A percentile compares a stretch with the other conserved stretches of the same genome.
These are phyloP conservation scores for Sakesphorus luctuosus DNA, from an alignment of 2,113 vertebrate species.

Conservation along the genomic window DNA sequence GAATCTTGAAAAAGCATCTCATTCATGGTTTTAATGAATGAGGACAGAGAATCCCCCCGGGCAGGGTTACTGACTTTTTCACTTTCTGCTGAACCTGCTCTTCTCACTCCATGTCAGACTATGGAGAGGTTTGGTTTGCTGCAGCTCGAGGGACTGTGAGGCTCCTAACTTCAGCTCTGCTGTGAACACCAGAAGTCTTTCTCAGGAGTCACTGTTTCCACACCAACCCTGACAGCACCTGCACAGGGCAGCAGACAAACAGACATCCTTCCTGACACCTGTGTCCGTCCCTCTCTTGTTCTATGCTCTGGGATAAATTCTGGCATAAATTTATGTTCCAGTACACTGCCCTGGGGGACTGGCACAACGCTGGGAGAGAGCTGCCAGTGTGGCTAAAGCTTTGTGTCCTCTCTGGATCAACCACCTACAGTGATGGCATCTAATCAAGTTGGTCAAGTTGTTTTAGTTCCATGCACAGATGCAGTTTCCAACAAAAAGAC, in stretches of 20 bases:
- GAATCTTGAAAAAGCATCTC: background rate
- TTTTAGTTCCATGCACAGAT: background rate
- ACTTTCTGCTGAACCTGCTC: conserved; percentile 2
- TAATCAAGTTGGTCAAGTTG: background rate
- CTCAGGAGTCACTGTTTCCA: background rate
- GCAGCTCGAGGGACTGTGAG: background rate
- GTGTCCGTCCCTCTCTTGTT: fast-evolving
- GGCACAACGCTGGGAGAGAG: background rate
- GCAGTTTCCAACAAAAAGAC: background rate
- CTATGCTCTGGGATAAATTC: background rate
- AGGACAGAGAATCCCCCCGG: background rate
- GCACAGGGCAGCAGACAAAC: background rate
- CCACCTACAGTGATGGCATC: background rate
- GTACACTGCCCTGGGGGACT: background rate
- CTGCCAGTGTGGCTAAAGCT: background rate
- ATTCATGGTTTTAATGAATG: background rate
- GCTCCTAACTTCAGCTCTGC: too few relatives aligned
- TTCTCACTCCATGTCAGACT: background rate
- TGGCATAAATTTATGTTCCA: background rate
- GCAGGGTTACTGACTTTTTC: background rate
- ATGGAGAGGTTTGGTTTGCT: background rate
- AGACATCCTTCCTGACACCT: background rate
- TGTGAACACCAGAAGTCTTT: background rate
- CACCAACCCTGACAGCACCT: background rate
- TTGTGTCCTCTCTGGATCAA: background rate